Evolutionary conservation across 1,140 invertebrate species (phyloP), one percentile per base, ranked within the genome.

Genomic region (Drosophila triauraria): DNA sequence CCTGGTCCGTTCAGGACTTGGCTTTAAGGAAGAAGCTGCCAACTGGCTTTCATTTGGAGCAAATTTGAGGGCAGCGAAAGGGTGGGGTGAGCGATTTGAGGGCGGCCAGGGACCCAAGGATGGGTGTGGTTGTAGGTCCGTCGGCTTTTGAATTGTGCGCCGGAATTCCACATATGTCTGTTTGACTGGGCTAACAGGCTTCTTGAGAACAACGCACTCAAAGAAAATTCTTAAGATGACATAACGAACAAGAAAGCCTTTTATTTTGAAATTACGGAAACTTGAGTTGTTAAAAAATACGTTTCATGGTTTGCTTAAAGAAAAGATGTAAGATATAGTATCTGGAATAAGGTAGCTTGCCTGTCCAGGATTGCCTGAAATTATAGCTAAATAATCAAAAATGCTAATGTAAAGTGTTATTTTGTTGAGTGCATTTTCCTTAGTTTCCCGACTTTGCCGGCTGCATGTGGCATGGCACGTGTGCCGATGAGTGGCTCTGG

Each of bases 1-100:
- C 20, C 53, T 10, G 44, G 64, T 57, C 30, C 35, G 40, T 42
- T 54, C 32, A 40, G 62, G 63, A 75, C 69, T 65, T 59, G 32
- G 71, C 76, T 79, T 79, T 70, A 79, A 75, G 70, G 69, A 62
- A 82, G 75, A 69, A 79, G 60, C 48, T 75, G 64, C 57, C 80
- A 75, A 59, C 77, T 54, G 53, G 38, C n/a, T 30, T 72, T 72
- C 56, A 60, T 40, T 74, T 40, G 47, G 23, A 15, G 50, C 58
- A 57, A 75, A 50, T 72, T 70, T 72, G 69, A 51, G 44, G 46
- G 67, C 50, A 60, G 68, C 38, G 17, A 30, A 17, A 5, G 47
- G 50, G 35, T 10, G 25, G 20, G 7, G 9, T 13, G 58, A 44
- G 51, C 20, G 61, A 44, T 53, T 54, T 35, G 32, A 35, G 32